phyloP scores from a whole-genome alignment of 2,797 vertebrate genomes.

The Leptatherina wallacei region DNA sequence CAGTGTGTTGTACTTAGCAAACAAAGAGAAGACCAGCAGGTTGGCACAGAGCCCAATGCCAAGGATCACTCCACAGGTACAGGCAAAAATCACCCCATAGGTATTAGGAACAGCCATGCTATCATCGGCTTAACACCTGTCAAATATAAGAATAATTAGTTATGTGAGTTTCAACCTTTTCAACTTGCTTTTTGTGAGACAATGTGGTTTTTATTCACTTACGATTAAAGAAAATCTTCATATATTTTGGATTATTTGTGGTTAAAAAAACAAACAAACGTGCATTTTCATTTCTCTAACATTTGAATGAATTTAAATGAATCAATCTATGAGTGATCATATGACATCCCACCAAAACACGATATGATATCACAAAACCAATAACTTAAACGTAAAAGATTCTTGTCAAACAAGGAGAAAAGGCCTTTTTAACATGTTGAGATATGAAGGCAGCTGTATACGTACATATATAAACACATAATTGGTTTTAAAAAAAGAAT shows the following conservation, averaged over 20 bases:
- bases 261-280: too few relatives aligned
- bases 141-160: slow-evolving; percentile 1
- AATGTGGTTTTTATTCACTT: background rate
- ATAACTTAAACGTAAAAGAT: background rate
- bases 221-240: background rate
- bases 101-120: slow-evolving; percentile 65
- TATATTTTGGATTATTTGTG: background rate
- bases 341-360: background rate
- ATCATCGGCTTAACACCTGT: slow-evolving; percentile 40
- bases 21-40: slow-evolving; percentile 83
- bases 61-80: slow-evolving; percentile 81
- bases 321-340: background rate
- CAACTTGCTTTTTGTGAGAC: background rate
- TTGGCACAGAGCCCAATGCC: slow-evolving; percentile 82
- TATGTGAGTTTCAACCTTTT: background rate
- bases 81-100: slow-evolving; percentile 82
- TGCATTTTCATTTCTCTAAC: background rate
- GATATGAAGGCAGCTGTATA: background rate
- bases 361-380: background rate
- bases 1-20: slow-evolving; percentile 81
- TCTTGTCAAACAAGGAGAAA: background rate
- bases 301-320: background rate
- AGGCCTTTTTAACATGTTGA: background rate
- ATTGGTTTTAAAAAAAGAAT: background rate
- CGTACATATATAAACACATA: background rate